Base-by-base conservation (phyloP, 2,888 invertebrate species). In the Colletes collaris region DNA sequence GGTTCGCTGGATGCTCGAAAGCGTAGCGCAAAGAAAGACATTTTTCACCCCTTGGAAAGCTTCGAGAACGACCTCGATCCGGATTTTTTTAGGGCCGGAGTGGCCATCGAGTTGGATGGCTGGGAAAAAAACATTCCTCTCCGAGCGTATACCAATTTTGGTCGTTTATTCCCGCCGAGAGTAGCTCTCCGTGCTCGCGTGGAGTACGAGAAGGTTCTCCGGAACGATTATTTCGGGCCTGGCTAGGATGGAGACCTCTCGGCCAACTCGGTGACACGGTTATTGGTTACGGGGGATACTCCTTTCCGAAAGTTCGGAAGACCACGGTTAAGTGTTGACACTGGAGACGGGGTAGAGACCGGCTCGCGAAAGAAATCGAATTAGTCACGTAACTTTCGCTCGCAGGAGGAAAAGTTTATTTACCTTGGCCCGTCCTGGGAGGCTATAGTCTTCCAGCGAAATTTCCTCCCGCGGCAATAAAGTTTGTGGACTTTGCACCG, bases 241-340 rank as follows among this genome's bases (percentile, higher is more conserved):
- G n/a, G 16, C 4, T 49, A 5, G 62, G 10, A 40, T 19, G 19
- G 65, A 16, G 49, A 16, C 52, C 49, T 74, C 60, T 16, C 6
- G 37, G 27, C 40, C 27, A n/a, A 44, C n/a, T 49, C 52, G 49
- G 53, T 76, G 65, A 75, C 75, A 60, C 60, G 59, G 75, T 66
- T 76, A 76, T 76, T 64, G 65, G 60, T 75, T 75, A 75, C 74
- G 65, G 53, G 65, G 65, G 16, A 76, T 74, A 74, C 76, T 60
- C 27, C 27, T 76, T 16, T 60, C 16, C 10, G 27, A n/a, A 1
- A 76, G 60, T 75, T 66, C 55, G 35, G 37, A 0, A 10, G 16
- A 56, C n/a, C 37, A 5, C 5, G 8, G 46, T 59, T 64, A 49
- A 76, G 76, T 76, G 62, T 76, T 76, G 76, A 76, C 76, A 66